A percentile compares a stretch with the other conserved stretches of the same genome.
phyloP scores from a whole-genome alignment of 2,888 invertebrate genomes.

The Eurytoma adleriae region DNA sequence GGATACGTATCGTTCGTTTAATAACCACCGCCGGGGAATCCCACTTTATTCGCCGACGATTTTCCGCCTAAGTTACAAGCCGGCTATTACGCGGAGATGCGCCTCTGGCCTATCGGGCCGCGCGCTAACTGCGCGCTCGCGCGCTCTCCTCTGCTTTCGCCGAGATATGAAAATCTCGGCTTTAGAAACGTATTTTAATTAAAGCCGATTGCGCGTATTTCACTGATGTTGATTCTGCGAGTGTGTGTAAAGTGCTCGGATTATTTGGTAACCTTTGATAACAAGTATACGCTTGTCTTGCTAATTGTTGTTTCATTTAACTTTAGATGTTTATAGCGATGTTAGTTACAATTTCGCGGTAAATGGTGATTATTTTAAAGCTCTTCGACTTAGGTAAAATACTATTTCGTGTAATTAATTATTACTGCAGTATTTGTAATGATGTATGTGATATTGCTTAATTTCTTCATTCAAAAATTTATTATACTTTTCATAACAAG shows the following conservation, averaged over 20 bases:
- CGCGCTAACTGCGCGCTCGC: neutral
- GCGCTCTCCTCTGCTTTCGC: slow-evolving; percentile 7
- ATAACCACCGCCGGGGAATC: slow-evolving; percentile 58
- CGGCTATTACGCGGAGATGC: slow-evolving; percentile 33
- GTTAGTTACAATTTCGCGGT: no score
- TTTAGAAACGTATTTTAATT: slow-evolving; percentile 49
- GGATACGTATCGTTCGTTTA: slow-evolving; percentile 59
- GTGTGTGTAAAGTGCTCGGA: neutral
- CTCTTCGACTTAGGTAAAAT: no score
- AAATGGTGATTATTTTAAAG: no score
- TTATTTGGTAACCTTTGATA: no score
- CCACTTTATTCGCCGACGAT: slow-evolving; percentile 59
- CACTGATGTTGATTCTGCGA: neutral
- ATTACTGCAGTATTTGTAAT: no score
- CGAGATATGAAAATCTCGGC: slow-evolving; percentile 31
- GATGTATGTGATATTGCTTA: no score
- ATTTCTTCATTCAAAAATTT: no score
- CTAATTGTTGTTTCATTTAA: no score
- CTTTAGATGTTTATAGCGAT: no score
- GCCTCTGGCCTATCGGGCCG: slow-evolving; percentile 4
- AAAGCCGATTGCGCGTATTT: slow-evolving; percentile 9
- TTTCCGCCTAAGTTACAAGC: slow-evolving; percentile 55
- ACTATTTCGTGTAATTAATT: no score
- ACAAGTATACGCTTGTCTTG: no score
- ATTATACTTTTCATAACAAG: no score